Percentiles rank a stretch among this genome's conserved stretches.
phyloP scores from a whole-genome alignment of 2,797 vertebrate species.

The Syngnathus acus region DNA sequence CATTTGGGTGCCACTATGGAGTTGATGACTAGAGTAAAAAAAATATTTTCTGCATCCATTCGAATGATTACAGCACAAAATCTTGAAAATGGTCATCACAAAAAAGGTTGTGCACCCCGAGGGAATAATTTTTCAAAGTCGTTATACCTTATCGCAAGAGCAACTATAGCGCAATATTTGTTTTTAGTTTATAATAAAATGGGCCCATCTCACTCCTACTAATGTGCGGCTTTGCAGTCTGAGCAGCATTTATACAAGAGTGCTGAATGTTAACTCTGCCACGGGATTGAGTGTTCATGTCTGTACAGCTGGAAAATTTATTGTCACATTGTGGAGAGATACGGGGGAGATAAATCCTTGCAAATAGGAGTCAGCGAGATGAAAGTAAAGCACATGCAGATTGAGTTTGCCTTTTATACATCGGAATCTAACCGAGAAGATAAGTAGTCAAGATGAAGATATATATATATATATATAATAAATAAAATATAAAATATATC shows the following conservation, averaged over 20 bases:
- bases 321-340: constrained; percentile 59
- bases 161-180: constrained; percentile 23
- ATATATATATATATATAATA: too few relatives aligned
- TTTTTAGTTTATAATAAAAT: constrained; percentile 30
- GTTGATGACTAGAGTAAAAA: background rate
- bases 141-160: constrained; percentile 7
- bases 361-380: constrained; percentile 62
- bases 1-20: background rate
- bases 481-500: background rate
- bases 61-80: too few relatives aligned
- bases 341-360: constrained; percentile 59
- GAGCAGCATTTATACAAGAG: constrained; percentile 36
- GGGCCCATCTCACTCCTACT: constrained; percentile 39
- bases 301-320: constrained; percentile 60
- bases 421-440: constrained; percentile 66
- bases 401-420: constrained; percentile 62
- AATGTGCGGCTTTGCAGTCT: constrained; percentile 52
- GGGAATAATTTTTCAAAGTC: constrained; percentile 6
- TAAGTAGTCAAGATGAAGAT: constrained; percentile 38
- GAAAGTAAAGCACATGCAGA: constrained; percentile 58
- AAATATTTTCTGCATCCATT: background rate
- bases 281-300: constrained; percentile 41
- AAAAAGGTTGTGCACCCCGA: background rate
- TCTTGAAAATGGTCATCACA: too few relatives aligned
- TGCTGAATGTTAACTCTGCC: constrained; percentile 32